phyloP scores from a whole-genome alignment of 2,888 invertebrate species.

The Eupithecia tripunctaria region DNA sequence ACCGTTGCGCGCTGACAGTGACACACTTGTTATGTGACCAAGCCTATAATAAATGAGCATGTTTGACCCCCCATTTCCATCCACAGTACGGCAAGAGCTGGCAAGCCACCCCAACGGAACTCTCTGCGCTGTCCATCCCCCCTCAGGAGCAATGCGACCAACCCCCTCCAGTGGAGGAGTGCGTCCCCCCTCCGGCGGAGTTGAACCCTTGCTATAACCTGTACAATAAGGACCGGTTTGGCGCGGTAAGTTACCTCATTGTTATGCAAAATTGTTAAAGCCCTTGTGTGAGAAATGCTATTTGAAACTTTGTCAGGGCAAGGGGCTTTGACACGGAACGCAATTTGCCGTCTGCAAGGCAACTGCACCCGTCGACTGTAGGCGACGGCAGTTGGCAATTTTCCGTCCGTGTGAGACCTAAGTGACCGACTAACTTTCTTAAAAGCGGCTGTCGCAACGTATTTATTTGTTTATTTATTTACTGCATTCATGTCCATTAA shows the following conservation, averaged over 20 bases:
- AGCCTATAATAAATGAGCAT: too few species aligned
- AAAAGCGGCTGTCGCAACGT: neutral
- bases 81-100: conserved; percentile 81
- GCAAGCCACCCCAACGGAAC: conserved; percentile 78
- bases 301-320: neutral
- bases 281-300: neutral
- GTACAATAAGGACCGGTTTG: conserved; percentile 69
- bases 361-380: too few species aligned
- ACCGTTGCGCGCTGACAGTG: too few species aligned
- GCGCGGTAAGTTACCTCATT: conserved; percentile 59
- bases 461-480: too few species aligned
- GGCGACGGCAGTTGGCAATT: too few species aligned
- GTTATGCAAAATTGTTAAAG: neutral
- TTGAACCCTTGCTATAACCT: conserved; percentile 88
- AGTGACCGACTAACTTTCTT: too few species aligned
- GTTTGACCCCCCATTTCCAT: neutral
- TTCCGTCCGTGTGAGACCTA: too few species aligned
- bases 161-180: conserved; percentile 69
- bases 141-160: conserved; percentile 77
- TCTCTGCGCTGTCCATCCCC: conserved; percentile 75
- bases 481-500: too few species aligned
- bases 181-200: conserved; percentile 83
- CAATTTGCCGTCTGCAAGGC: too few species aligned
- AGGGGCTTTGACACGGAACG: too few species aligned
- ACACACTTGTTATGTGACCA: too few species aligned